Base-by-base conservation (phyloP, 2,113 vertebrate species). In the Amblyopsis rosae region DNA sequence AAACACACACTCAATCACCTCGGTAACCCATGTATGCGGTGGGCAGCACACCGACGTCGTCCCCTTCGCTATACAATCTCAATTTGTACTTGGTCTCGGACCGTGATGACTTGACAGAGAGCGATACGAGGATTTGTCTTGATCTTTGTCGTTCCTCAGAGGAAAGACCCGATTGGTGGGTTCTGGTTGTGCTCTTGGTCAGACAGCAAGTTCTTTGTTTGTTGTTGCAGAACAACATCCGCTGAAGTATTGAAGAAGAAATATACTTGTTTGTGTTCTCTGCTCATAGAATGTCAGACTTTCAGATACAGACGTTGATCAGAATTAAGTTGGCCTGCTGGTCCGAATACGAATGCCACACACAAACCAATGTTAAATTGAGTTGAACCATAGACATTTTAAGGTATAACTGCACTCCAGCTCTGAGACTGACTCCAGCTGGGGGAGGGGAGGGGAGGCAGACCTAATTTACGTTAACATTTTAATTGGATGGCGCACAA, bases 1-100 rank as follows among this genome's bases (percentile, higher is more conserved):
- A 80, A 90, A 89, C 91, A 90, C 83, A 78, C 87, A 88, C 89
- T 93, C 92, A 86, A 93, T 93, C 93, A 93, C 91, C 78, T 62
- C 74, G 32, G 81, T 87, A 89, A 91, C 90, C 86, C 89, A 88
- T 73, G 76, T 89, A 88, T 73, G 77, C 69, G 85, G 90, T 91
- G 89, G 84, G 85, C 85, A 48, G 80, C 77, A 70, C 72, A 88
- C 88, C 74, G 87, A 86, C 79, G 86, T 77, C 81, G 82, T 79
- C 80, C 74, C 80, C 74, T 62, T 76, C 67, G 76, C 87, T 86
- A 26, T 26, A 79, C 89, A 70, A 81, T 91, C 91, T 92, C 91
- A 90, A 92, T 92, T 92, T 91, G 86, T 92, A 87, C 88, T 90
- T 89, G 15, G 76, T 90, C 82, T 84, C 81, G 65, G 76, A 85